phyloP scores from a whole-genome alignment of 1,140 invertebrate species.

The Campodea augens region DNA sequence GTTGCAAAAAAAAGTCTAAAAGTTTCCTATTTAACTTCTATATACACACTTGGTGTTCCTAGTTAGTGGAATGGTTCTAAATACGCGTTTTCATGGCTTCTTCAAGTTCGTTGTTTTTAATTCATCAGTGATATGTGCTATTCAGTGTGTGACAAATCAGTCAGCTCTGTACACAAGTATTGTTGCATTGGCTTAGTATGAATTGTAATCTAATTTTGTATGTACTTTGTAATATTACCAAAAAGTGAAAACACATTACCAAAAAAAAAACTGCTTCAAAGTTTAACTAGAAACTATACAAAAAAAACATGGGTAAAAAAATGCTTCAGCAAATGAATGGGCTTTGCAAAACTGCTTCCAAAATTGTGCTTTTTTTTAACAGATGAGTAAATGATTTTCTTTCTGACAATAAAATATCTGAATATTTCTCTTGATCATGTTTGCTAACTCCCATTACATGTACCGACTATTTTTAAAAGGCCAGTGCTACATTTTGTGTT shows the following conservation, averaged over 20 bases:
- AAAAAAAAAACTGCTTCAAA: background rate
- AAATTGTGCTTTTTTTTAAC: too few species aligned
- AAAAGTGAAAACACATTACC: background rate
- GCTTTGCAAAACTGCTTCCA: too few species aligned
- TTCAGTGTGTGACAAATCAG: background rate
- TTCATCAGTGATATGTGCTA: background rate
- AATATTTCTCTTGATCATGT: too few species aligned
- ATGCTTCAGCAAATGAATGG: too few species aligned
- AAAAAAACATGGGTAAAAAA: too few species aligned
- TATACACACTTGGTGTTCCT: conserved; percentile 1
- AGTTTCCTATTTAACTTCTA: background rate
- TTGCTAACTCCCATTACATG: too few species aligned
- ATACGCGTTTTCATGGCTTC: background rate
- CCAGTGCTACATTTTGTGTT: too few species aligned
- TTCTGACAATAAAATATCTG: too few species aligned
- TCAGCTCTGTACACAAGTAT: background rate
- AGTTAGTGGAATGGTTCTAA: background rate
- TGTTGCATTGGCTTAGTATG: background rate
- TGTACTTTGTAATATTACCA: too few species aligned
- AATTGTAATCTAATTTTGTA: too few species aligned
- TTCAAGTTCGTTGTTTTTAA: background rate
- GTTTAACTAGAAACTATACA: background rate
- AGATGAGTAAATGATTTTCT: too few species aligned
- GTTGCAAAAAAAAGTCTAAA: background rate
- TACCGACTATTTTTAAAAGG: too few species aligned